phyloP scores from a whole-genome alignment of 2,113 vertebrate species.

The Desmodus rotundus region DNA sequence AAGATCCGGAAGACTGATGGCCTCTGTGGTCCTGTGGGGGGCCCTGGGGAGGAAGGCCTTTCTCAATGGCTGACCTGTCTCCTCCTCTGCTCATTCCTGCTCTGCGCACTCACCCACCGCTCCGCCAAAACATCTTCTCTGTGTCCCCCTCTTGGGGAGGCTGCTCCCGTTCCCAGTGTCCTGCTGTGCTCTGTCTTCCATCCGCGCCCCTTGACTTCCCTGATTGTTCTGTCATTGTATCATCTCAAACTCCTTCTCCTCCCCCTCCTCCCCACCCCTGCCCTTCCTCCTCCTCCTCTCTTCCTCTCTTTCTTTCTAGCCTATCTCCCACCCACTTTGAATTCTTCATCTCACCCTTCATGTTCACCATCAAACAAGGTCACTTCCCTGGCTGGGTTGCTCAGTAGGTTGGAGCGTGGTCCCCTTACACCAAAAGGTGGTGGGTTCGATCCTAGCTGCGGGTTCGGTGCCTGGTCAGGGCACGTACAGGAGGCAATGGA shows the following conservation, averaged over 20 bases:
- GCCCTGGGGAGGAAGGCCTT: fast-evolving
- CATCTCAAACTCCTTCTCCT: not conserved
- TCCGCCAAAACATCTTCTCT: not conserved
- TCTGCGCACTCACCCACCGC: not conserved
- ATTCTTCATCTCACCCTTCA: not conserved
- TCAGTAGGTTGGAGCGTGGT: no score
- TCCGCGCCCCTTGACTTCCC: fast-evolving
- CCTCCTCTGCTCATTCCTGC: not conserved
- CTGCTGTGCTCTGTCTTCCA: not conserved
- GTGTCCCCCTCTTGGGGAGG: not conserved
- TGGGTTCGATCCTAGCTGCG: no score
- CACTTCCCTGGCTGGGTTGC: no score
- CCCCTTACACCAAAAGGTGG: no score
- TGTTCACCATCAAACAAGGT: not conserved
- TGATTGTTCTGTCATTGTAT: fast-evolving
- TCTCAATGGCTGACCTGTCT: not conserved
- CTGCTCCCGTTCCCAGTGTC: fast-evolving
- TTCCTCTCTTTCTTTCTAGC: not conserved
- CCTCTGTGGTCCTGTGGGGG: not conserved
- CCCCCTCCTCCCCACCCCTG: not conserved
- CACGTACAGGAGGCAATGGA: no score
- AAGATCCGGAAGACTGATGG: slow-evolving; percentile 86
- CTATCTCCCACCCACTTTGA: not conserved
- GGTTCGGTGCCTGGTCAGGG: no score
- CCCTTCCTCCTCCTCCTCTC: not conserved